A percentile compares a stretch with the other conserved stretches of the same genome.
Conservation (phyloP, 2,888 invertebrate species). For the Dysmachus trigonus region DNA sequence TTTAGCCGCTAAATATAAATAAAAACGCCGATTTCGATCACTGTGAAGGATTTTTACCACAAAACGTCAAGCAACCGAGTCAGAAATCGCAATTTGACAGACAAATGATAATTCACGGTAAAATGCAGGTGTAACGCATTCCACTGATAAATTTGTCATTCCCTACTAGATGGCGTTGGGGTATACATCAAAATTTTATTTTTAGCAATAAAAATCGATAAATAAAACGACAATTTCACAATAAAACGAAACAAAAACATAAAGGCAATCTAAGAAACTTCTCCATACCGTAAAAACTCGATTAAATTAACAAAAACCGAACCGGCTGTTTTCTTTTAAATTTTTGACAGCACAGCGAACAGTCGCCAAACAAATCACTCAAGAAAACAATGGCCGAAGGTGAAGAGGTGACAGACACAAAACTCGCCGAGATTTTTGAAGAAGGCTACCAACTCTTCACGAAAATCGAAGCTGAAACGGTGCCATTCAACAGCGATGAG, state of each 20-base stretch:
- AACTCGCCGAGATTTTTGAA: slow-evolving; percentile 63
- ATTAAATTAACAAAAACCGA: background rate
- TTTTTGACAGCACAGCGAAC: background rate
- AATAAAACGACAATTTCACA: background rate
- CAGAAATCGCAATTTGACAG: background rate
- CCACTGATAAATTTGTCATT: background rate
- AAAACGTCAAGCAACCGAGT: background rate
- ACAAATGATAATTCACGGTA: background rate
- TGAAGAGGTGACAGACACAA: background rate
- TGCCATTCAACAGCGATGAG: slow-evolving; percentile 75
- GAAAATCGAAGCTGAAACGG: slow-evolving; percentile 71
- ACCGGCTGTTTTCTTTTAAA: background rate
- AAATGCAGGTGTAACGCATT: slow-evolving; percentile 11
- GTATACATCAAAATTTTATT: background rate
- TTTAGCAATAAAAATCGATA: background rate
- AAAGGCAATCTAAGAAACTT: background rate
- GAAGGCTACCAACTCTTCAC: slow-evolving; percentile 76
- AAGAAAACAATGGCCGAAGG: slow-evolving; percentile 15
- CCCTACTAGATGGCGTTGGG: background rate
- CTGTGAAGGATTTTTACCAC: background rate
- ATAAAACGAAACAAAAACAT: background rate
- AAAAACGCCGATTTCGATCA: background rate
- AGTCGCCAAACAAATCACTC: background rate
- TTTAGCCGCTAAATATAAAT: background rate
- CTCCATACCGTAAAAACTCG: background rate